phyloP scores from a whole-genome alignment of 2,797 vertebrate species.

The Cephalopachus bancanus region DNA sequence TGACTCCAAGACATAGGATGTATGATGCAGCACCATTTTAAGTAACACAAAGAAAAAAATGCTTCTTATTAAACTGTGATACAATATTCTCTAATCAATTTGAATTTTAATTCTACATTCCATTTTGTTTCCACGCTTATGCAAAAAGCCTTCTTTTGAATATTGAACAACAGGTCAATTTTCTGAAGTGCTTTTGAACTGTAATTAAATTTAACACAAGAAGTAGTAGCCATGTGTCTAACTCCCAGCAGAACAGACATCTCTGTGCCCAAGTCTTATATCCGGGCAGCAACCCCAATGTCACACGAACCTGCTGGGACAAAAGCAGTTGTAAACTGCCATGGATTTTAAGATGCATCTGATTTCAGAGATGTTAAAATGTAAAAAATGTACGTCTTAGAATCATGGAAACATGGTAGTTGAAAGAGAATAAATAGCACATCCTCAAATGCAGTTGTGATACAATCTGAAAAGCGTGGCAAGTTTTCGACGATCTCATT shows the following conservation, averaged over 20 bases:
- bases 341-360: constrained; percentile 32
- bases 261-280: background rate
- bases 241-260: background rate
- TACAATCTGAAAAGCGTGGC: background rate
- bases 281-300: background rate
- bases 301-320: background rate
- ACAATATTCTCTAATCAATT: background rate
- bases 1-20: constrained; percentile 76
- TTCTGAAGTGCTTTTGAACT: constrained; percentile 38
- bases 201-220: constrained; percentile 14
- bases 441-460: background rate
- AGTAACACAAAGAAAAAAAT: constrained; percentile 54
- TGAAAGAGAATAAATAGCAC: constrained; percentile 57
- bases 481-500: background rate
- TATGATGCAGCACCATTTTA: constrained; percentile 21
- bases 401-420: constrained; percentile 74
- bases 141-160: constrained; percentile 7
- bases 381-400: constrained; percentile 63
- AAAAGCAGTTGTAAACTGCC: constrained; percentile 15
- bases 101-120: constrained; percentile 46
- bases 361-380: constrained; percentile 21
- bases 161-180: background rate
- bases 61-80: constrained; percentile 1
- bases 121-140: constrained; percentile 3
- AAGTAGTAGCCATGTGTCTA: background rate